phyloP scores from a whole-genome alignment of 2,113 vertebrate species.

The Ptyas mucosa region DNA sequence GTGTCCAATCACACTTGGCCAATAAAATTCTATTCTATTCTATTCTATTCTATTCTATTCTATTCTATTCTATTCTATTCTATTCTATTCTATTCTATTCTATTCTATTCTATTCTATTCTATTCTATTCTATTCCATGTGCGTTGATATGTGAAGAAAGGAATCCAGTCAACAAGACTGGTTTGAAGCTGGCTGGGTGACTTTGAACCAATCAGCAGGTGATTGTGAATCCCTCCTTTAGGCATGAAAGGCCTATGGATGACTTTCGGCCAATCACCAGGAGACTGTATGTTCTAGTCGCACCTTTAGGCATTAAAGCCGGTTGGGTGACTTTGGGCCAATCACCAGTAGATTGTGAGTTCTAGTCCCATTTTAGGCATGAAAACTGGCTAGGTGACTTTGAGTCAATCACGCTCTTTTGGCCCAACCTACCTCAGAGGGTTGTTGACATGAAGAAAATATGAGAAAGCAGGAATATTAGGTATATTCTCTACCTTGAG shows the following conservation, averaged over 20 bases:
- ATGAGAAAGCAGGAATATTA: not conserved
- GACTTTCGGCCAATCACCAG: not conserved
- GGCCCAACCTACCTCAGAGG: not conserved
- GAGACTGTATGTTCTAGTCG: too few species aligned
- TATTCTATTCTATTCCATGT: not conserved
- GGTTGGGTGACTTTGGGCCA: too few species aligned
- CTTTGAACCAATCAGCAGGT: not conserved
- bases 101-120: too few species aligned
- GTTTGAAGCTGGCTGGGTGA: not conserved
- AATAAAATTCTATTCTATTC: too few species aligned
- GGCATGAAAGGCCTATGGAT: not conserved
- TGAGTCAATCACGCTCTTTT: not conserved
- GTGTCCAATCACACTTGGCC: too few species aligned
- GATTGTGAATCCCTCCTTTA: not conserved
- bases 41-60: too few species aligned
- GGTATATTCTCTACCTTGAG: not conserved
- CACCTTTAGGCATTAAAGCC: too few species aligned
- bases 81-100: too few species aligned
- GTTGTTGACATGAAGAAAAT: not conserved
- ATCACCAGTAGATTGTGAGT: not conserved
- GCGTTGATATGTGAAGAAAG: not conserved
- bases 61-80: too few species aligned
- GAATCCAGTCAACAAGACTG: not conserved
- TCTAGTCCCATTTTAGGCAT: not conserved
- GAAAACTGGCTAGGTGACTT: not conserved